Conservation (phyloP, 2,888 invertebrate genomes). For the Drosophila tripunctata region DNA sequence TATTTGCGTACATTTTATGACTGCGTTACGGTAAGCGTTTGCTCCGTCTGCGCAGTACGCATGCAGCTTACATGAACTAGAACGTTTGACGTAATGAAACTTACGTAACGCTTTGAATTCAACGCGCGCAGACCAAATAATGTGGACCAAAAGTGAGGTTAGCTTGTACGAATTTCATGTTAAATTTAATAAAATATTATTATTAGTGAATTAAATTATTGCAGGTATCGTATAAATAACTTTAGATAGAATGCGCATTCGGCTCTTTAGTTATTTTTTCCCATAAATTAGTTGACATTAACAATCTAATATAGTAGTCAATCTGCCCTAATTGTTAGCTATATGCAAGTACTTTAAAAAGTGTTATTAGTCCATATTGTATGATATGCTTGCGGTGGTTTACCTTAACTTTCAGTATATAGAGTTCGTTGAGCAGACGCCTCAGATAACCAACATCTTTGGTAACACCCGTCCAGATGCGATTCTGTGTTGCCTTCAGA, state of each 20-base stretch:
- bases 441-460: slow-evolving; percentile 90
- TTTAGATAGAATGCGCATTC: too few relatives aligned
- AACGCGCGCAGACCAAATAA: not conserved
- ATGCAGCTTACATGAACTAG: slow-evolving; percentile 3
- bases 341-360: not conserved
- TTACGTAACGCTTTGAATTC: not conserved
- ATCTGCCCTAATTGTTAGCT: not conserved
- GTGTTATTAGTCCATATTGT: slow-evolving; percentile 17
- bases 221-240: not conserved
- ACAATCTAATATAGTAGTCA: not conserved
- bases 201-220: not conserved
- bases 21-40: not conserved
- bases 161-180: not conserved
- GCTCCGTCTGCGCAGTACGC: not conserved
- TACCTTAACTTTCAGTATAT: slow-evolving; percentile 92
- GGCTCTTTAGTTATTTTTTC: too few relatives aligned
- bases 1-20: not conserved
- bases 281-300: not conserved
- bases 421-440: slow-evolving; percentile 91
- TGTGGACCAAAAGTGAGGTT: slow-evolving; percentile 11
- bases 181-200: not conserved
- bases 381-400: slow-evolving; percentile 46
- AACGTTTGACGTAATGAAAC: not conserved
- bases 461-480: slow-evolving; percentile 90
- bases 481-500: slow-evolving; percentile 91